Conservation (phyloP, 2,888 invertebrate genomes). For the Amblyjoppa proteus region DNA sequence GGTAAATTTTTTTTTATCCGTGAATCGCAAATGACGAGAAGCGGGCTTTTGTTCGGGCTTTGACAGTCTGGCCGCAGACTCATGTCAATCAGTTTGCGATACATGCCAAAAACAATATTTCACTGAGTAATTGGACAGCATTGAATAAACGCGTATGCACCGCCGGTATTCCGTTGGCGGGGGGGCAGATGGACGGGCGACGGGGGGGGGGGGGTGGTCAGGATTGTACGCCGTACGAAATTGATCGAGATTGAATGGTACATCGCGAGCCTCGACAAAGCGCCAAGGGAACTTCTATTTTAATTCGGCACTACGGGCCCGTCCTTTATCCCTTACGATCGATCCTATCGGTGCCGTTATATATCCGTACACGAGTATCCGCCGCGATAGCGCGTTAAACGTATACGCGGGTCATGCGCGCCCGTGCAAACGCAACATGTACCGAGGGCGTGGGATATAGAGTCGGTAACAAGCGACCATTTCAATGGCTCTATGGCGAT, state of each 20-base stretch:
- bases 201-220: too few species aligned
- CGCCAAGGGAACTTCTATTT: conserved; percentile 30
- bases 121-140: background rate
- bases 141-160: background rate
- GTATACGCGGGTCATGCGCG: background rate
- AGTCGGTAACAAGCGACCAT: conserved; percentile 11
- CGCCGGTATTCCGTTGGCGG: background rate
- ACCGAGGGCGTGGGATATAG: background rate
- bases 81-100: background rate
- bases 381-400: background rate
- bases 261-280: background rate
- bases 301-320: conserved; percentile 25
- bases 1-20: background rate
- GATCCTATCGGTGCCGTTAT: background rate
- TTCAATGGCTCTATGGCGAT: conserved; percentile 40
- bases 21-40: background rate
- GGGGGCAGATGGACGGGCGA: background rate
- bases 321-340: conserved; percentile 7
- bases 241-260: conserved; percentile 18
- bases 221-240: background rate
- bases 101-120: background rate
- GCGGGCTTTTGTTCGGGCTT: background rate
- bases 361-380: background rate
- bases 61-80: background rate
- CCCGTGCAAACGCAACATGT: conserved; percentile 1